Conservation (phyloP, 2,888 invertebrate species). For the Chloromyia formosa region DNA sequence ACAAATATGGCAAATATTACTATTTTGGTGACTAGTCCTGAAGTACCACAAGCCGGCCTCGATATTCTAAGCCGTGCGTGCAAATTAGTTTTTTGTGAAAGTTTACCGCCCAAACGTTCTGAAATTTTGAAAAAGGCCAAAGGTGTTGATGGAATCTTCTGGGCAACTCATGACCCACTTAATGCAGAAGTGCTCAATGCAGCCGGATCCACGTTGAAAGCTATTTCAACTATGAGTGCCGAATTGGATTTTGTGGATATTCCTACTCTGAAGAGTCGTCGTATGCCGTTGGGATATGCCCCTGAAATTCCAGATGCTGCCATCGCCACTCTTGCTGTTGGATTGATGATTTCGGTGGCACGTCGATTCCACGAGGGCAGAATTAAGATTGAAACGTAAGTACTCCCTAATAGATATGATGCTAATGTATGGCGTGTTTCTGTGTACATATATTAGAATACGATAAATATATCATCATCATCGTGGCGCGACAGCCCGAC, state of each 20-base stretch:
- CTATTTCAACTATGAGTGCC: conserved; percentile 80
- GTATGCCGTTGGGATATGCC: conserved; percentile 77
- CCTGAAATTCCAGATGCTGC: conserved; percentile 75
- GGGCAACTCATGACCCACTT: conserved; percentile 48
- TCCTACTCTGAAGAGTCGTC: conserved; percentile 70
- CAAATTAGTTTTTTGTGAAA: conserved; percentile 52
- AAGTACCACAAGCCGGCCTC: conserved; percentile 70
- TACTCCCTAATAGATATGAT: neutral
- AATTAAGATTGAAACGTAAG: conserved; percentile 64
- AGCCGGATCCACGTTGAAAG: conserved; percentile 70
- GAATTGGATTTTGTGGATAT: conserved; percentile 83
- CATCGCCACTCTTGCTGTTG: conserved; percentile 80
- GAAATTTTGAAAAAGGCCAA: conserved; percentile 47
- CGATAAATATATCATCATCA: no score
- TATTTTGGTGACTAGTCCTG: conserved; percentile 73
- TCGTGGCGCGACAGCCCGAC: no score
- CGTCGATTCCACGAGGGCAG: conserved; percentile 78
- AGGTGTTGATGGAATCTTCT: conserved; percentile 50
- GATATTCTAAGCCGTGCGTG: conserved; percentile 72
- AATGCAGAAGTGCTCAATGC: conserved; percentile 48
- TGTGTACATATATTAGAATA: no score
- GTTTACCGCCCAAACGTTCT: conserved; percentile 37
- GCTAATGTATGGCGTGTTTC: no score
- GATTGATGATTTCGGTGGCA: conserved; percentile 75
- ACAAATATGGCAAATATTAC: conserved; percentile 56